Base-by-base conservation (phyloP, 1,140 invertebrate species). In the Trinorchestia longiramus region DNA sequence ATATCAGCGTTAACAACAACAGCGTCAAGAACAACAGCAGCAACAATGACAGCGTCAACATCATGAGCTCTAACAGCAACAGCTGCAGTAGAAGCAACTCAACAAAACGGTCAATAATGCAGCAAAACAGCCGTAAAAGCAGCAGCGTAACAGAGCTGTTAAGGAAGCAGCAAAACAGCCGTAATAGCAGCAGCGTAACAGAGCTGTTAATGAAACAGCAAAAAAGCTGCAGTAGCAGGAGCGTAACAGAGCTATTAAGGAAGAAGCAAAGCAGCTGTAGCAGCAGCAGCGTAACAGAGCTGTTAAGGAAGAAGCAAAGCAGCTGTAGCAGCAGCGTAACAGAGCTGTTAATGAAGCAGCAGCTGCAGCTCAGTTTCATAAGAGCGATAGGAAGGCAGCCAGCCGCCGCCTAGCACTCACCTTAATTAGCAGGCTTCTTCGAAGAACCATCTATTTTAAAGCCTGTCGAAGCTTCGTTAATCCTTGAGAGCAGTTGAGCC, bases 391-490 rank as follows among this genome's bases (percentile, higher is more conserved):
- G 6, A 19, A 53, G 6, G 6, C 47, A 8, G 47, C 15, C 62
- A 15, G 47, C 8, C 62, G 62, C 62, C 36, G 15, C 15, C n/a
- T 23, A 28, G 62, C 62, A 77, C 62, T 77, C 62, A 36, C 15
- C 62, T 28, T 77, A 77, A 77, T 77, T 77, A 77, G 15, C 15
- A 77, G 62, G 62, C 62, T 77, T 28, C 28, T 77, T 77, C 62
- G 62, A 77, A 77, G 62, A 77, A 77, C 62, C 62, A 77, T 77
- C 62, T 77, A 77, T 77, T 77, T 77, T 77, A 77, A 77, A 77
- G 62, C 62, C 62, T 77, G 62, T 77, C 62, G 62, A 77, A 77
- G 62, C 62, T 77, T 77, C 62, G 62, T 77, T 77, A 77, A 77
- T 77, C 62, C 62, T 77, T 36, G 62, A 77, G 62, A 77, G 62